Base-by-base conservation (phyloP, 2,797 vertebrate genomes). In the Alectoris magna region DNA sequence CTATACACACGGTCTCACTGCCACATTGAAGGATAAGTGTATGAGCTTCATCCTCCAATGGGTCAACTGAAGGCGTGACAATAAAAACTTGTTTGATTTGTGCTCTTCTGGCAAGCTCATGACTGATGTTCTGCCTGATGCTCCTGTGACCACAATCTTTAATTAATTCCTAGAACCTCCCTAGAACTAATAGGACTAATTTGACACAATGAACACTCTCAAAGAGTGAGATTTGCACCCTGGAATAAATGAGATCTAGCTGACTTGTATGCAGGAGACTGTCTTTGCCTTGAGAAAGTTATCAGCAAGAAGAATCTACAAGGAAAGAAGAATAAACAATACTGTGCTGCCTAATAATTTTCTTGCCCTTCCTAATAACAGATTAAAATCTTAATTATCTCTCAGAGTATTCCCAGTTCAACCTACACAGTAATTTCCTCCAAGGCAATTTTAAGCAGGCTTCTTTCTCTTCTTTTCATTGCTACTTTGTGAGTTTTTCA, bases 371-470 rank as follows among this genome's bases (percentile, higher is more conserved):
- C 58, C 80, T 18, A 67, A 21, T 41, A 93, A 87, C 1, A 83
- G 48, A 88, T 62, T 44, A 66, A 70, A 91, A 85, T 70, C 24
- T 17, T 66, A 78, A 41, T 51, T 66, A 34, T 27, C 24, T 41
- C 80, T 46, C 31, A 69, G n/a, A 62, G 6, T 36, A 75, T 18
- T 81, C 24, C 39, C 43, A 63, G 8, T 34, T 90, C 36, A 69
- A 19, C 5, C 14, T 48, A 29, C 5, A 2, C 18, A 67, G 18
- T 36, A 56, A 56, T 56, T 84, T 88, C 24, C 59, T 83, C 6
- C 24, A 75, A 38, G 2, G 34, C 16, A 79, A 9, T 82, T 70
- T 60, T 62, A 56, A 90, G 27, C 18, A 77, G 22, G 4, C 59
- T 83, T 43, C 15, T 85, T 77, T 83, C 24, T 84, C 58, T 44